Conservation (phyloP, 2,113 vertebrate species). For the Elgaria multicarinata region DNA sequence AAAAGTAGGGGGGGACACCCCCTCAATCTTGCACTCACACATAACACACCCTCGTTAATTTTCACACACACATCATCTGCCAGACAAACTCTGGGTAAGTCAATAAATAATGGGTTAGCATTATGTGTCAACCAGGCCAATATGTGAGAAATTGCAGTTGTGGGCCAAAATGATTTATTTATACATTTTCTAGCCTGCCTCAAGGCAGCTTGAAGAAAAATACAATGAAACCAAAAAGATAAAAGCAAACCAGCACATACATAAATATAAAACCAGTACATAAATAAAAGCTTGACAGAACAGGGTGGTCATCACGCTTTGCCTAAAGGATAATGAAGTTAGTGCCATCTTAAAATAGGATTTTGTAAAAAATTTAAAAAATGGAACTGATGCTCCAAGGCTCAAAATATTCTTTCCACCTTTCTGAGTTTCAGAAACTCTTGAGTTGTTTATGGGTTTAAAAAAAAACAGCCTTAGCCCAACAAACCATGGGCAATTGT, state of each 20-base stretch:
- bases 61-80: neutral
- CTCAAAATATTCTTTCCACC: neutral
- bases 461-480: too few species aligned
- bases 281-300: neutral
- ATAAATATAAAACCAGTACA: neutral
- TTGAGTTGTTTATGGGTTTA: too few species aligned
- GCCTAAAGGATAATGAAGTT: neutral
- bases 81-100: too few species aligned
- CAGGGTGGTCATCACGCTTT: neutral
- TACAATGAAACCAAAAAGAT: neutral
- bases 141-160: neutral
- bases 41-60: neutral
- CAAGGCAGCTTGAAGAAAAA: neutral
- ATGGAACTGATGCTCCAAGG: neutral
- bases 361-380: neutral
- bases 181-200: neutral
- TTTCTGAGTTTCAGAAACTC: too few species aligned
- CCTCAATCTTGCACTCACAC: too few species aligned
- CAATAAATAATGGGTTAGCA: too few species aligned
- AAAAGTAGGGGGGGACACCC: neutral
- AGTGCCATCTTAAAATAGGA: neutral
- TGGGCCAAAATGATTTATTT: neutral
- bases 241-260: neutral
- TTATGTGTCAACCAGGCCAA: too few species aligned
- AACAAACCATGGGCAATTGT: too few species aligned